Evolutionary conservation across 2,888 invertebrate genomes (phyloP).

Genomic region (Rhamphomyia laevipes): DNA sequence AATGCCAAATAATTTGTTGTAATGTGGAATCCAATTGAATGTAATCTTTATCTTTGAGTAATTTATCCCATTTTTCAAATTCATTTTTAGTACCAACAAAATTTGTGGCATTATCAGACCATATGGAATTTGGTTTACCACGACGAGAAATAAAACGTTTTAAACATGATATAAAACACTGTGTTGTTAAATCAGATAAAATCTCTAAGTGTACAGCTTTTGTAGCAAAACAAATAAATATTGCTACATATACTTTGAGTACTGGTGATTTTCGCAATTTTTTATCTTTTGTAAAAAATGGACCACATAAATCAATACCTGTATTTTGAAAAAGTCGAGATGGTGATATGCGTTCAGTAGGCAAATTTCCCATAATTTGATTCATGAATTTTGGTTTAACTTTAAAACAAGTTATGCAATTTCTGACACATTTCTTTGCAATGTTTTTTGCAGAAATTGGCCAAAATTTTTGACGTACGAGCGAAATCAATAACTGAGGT

Average conservation of each 20-base stretch:
- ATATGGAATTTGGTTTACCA: constrained; percentile 8
- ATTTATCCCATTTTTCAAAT: neutral
- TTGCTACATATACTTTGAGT: constrained; percentile 12
- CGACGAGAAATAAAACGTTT: constrained; percentile 10
- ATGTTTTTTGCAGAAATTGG: constrained; percentile 14
- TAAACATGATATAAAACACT: constrained; percentile 11
- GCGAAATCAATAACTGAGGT: constrained; percentile 9
- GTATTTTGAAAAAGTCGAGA: constrained; percentile 8
- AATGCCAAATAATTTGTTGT: constrained; percentile 8
- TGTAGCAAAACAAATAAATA: constrained; percentile 14
- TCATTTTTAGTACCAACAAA: neutral
- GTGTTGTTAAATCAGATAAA: constrained; percentile 11
- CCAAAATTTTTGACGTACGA: constrained; percentile 17
- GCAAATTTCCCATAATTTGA: constrained; percentile 16
- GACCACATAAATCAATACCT: constrained; percentile 13
- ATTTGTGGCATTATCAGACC: constrained; percentile 9
- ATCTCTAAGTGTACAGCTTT: constrained; percentile 16
- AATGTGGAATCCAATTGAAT: neutral
- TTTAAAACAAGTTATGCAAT: constrained; percentile 13
- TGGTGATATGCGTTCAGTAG: constrained; percentile 3
- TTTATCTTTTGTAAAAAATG: neutral
- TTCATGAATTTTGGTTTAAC: constrained; percentile 8
- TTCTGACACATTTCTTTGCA: constrained; percentile 10
- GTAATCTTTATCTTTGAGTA: neutral
- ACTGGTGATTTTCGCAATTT: constrained; percentile 4